Conservation (phyloP, 23 tunicate genomes). For the Styela plicata region DNA sequence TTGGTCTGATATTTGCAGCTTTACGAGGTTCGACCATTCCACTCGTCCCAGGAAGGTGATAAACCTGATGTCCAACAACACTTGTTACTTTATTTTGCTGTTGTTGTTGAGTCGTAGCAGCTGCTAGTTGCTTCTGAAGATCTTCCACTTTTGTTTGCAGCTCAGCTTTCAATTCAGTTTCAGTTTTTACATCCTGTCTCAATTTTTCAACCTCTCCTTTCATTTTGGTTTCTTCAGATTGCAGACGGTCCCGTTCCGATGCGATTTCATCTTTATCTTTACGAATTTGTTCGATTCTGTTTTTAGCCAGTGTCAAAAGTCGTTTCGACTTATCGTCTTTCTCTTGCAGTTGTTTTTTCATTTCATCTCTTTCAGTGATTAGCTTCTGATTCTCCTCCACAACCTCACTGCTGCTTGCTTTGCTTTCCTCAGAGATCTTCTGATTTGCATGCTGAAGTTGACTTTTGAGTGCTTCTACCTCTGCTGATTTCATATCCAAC, state of each 20-base stretch:
- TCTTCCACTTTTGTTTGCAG: conserved; percentile 74
- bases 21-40: conserved; percentile 51
- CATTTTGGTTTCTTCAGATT: conserved; percentile 50
- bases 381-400: conserved; percentile 15
- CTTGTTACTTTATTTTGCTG: conserved; percentile 24
- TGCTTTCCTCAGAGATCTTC: conserved; percentile 1
- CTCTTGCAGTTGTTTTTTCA: conserved; percentile 60
- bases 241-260: conserved; percentile 37
- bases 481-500: conserved; percentile 4
- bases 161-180: conserved; percentile 53
- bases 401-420: background rate
- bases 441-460: conserved; percentile 9
- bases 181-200: conserved; percentile 27
- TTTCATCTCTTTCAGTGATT: conserved; percentile 15
- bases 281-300: conserved; percentile 64
- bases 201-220: conserved; percentile 32
- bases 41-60: background rate
- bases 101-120: conserved; percentile 15
- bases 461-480: conserved; percentile 8
- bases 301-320: conserved; percentile 55
- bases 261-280: conserved; percentile 62
- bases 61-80: conserved; percentile 37
- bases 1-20: conserved; percentile 56
- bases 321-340: conserved; percentile 68
- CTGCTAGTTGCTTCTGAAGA: conserved; percentile 45